Evolutionary conservation across 1,140 invertebrate species (phyloP).

Genomic region (Mycetomoellerius zeteki): DNA sequence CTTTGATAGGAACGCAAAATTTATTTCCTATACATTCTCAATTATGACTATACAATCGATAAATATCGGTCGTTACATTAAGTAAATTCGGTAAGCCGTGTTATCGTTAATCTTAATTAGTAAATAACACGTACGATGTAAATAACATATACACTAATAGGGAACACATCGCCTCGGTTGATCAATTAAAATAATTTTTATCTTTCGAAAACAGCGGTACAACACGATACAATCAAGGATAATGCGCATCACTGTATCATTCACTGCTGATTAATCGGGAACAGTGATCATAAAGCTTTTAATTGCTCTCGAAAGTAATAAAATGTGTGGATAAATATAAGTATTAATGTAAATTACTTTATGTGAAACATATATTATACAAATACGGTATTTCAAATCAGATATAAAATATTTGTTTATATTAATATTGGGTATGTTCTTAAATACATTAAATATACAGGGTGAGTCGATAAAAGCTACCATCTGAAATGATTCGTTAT

Average conservation of each 20-base stretch:
- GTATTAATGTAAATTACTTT: conserved; percentile 12
- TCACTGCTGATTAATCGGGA: conserved; percentile 28
- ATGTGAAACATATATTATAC: not conserved
- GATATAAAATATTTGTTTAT: not conserved
- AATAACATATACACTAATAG: conserved; percentile 31
- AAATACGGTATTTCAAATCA: not conserved
- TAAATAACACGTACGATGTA: conserved; percentile 36
- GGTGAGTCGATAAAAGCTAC: not conserved
- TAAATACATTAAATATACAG: not conserved
- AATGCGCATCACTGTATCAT: conserved; percentile 31
- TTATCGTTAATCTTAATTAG: conserved; percentile 62
- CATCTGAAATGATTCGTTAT: too few species aligned
- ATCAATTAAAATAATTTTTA: conserved; percentile 58
- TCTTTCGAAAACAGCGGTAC: conserved; percentile 41
- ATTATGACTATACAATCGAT: conserved; percentile 11
- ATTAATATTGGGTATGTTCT: not conserved
- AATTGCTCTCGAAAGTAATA: conserved; percentile 27
- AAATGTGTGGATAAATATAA: not conserved
- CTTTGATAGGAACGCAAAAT: conserved; percentile 34
- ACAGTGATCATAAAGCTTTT: conserved; percentile 5
- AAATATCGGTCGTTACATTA: conserved; percentile 45
- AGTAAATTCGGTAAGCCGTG: conserved; percentile 46
- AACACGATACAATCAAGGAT: conserved; percentile 24
- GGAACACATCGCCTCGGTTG: not conserved
- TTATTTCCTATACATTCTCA: conserved; percentile 26